These are phyloP conservation scores for Lasioglossum baleicum DNA, from an alignment of 1,140 invertebrate genomes.

Conservation along the genomic window DNA sequence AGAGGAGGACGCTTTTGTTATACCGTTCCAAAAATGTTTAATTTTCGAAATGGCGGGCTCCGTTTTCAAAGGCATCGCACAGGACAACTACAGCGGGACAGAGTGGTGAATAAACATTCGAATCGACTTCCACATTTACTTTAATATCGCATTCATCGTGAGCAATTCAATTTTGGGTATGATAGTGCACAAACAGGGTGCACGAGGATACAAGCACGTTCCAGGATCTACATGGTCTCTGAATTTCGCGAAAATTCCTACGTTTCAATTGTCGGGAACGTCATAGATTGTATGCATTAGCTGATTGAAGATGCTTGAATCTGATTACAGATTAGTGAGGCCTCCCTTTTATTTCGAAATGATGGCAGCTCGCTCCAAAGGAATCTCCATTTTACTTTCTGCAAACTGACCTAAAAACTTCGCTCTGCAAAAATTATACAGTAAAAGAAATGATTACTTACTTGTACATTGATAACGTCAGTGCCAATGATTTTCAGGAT, in stretches of 20 bases:
- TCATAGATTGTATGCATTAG: background rate
- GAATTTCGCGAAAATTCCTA: background rate
- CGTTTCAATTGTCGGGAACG: background rate
- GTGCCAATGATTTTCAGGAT: no score
- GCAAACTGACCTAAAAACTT: no score
- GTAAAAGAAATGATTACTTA: no score
- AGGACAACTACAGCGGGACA: background rate
- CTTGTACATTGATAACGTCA: no score
- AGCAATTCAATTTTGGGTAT: background rate
- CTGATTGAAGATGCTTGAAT: no score
- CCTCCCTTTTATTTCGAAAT: no score
- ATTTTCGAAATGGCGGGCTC: background rate
- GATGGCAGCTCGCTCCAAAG: no score
- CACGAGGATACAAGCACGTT: background rate
- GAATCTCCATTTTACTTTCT: no score
- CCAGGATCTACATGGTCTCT: background rate
- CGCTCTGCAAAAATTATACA: no score
- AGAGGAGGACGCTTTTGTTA: no score
- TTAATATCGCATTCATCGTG: background rate
- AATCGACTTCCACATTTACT: background rate
- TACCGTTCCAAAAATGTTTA: background rate
- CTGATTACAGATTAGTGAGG: no score
- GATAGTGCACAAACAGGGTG: slow-evolving; percentile 7
- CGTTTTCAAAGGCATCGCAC: background rate
- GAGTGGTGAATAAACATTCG: background rate